Evolutionary conservation across 2,888 invertebrate genomes (phyloP).

Genomic region (Pterostichus niger): DNA sequence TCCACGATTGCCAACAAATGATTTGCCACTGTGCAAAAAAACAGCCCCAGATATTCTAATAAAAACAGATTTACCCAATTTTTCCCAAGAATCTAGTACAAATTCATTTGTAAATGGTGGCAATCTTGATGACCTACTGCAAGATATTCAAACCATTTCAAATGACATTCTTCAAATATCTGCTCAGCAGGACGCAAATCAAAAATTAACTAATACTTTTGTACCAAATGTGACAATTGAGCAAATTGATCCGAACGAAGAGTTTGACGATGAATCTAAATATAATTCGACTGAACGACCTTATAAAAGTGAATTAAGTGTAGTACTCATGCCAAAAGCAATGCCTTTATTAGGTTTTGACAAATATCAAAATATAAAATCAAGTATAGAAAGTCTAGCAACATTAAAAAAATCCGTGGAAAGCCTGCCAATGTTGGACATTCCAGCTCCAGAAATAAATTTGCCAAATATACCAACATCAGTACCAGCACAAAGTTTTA

Average conservation of each 20-base stretch:
- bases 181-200: constrained; percentile 6
- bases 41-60: constrained; percentile 58
- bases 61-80: constrained; percentile 54
- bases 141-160: constrained; percentile 83
- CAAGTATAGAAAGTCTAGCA: constrained; percentile 74
- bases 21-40: constrained; percentile 36
- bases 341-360: constrained; percentile 77
- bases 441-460: constrained; percentile 17
- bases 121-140: constrained; percentile 84
- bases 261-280: constrained; percentile 38
- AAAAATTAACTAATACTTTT: constrained; percentile 36
- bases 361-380: constrained; percentile 75
- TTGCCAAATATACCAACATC: constrained; percentile 39
- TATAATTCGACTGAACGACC: constrained; percentile 70
- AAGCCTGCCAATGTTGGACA: constrained; percentile 51
- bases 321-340: constrained; percentile 76
- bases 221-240: constrained; percentile 25
- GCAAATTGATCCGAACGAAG: constrained; percentile 3
- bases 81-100: constrained; percentile 69
- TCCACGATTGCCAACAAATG: no score
- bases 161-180: constrained; percentile 74
- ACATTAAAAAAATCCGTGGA: constrained; percentile 67
- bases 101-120: constrained; percentile 80
- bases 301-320: constrained; percentile 76
- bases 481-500: constrained; percentile 37